phyloP scores from a whole-genome alignment of 2,888 invertebrate genomes.

The Bellardia bayeri region DNA sequence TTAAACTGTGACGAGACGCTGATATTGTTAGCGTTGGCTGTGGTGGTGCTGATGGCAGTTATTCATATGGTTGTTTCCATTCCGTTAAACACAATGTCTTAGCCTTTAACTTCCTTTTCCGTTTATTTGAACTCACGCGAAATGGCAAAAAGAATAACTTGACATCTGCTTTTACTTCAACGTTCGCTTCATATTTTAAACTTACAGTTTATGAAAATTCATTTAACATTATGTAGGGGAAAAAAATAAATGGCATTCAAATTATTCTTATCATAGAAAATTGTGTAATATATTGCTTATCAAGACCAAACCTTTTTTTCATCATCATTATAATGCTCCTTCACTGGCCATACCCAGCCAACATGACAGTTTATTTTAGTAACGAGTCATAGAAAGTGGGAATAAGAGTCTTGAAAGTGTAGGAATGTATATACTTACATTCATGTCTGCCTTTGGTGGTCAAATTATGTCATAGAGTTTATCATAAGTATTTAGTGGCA shows the following conservation, averaged over 20 bases:
- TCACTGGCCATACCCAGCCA: not conserved
- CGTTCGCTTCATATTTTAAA: not conserved
- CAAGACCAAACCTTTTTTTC: slow-evolving; percentile 44
- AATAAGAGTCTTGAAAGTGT: not conserved
- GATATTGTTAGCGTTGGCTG: not conserved
- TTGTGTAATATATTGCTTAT: slow-evolving; percentile 54
- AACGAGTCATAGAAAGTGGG: not conserved
- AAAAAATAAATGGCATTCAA: slow-evolving; percentile 78
- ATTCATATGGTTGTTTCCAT: slow-evolving; percentile 14
- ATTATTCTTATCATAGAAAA: slow-evolving; percentile 79
- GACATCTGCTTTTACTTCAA: not conserved
- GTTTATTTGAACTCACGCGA: slow-evolving; percentile 3
- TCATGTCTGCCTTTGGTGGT: slow-evolving; percentile 14
- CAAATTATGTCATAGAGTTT: slow-evolving; percentile 49
- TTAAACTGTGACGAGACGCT: not conserved
- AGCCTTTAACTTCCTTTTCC: slow-evolving; percentile 27
- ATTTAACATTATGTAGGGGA: not conserved
- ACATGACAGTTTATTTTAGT: not conserved
- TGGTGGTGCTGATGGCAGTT: not conserved
- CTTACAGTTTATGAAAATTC: not conserved
- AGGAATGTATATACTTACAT: not conserved
- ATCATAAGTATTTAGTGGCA: slow-evolving; percentile 54
- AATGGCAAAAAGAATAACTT: not conserved
- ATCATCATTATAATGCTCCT: not conserved
- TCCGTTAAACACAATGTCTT: slow-evolving; percentile 21